Conservation (phyloP, 2,113 vertebrate genomes). For the Promerops cafer region DNA sequence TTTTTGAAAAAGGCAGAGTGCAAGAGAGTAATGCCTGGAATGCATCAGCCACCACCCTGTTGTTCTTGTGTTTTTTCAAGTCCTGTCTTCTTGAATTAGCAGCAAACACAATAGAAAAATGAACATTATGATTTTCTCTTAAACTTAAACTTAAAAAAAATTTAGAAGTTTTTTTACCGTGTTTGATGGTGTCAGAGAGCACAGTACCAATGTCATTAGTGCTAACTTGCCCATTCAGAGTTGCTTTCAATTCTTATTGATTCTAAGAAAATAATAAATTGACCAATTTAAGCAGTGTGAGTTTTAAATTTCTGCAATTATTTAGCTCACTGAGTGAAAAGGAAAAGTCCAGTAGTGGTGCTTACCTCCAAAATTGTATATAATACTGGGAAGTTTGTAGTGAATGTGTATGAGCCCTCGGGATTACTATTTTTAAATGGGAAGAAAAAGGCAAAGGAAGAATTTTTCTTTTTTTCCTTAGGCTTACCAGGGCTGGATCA, state of each 20-base stretch:
- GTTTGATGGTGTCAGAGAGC: neutral
- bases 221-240: neutral
- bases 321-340: neutral
- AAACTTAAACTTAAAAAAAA: neutral
- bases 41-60: conserved; percentile 47
- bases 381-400: neutral
- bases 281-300: neutral
- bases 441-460: neutral
- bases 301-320: neutral
- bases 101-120: conserved; percentile 9
- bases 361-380: neutral
- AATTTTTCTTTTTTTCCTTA: neutral
- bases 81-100: conserved; percentile 36
- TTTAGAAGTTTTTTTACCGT: neutral
- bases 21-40: conserved; percentile 41
- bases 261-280: neutral
- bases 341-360: neutral
- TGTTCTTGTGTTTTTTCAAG: neutral
- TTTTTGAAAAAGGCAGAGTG: conserved; percentile 6
- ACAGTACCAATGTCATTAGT: neutral
- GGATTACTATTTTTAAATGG: neutral
- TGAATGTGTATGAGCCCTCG: neutral
- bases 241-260: neutral
- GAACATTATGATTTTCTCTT: neutral
- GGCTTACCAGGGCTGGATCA: neutral